These are phyloP conservation scores for Deroptyus accipitrinus DNA, from an alignment of 2,113 vertebrate genomes.

Conservation along the genomic window DNA sequence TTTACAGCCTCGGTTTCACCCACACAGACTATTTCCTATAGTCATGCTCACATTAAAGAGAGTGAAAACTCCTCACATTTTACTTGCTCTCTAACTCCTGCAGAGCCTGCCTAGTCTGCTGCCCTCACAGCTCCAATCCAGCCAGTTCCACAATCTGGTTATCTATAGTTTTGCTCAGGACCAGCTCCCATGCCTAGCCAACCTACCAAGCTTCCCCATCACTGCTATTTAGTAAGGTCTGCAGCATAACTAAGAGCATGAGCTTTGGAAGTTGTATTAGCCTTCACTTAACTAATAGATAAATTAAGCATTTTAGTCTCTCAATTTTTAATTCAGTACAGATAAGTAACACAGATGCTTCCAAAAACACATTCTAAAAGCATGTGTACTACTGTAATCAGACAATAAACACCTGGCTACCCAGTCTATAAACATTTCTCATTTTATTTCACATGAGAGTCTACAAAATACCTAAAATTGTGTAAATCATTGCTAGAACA, in stretches of 20 bases:
- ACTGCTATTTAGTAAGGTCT: neutral
- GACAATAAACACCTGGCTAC: neutral
- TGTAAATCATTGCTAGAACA: neutral
- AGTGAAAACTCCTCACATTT: neutral
- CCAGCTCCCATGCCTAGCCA: neutral
- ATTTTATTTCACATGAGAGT: neutral
- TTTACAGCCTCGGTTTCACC: neutral
- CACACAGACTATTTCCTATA: neutral
- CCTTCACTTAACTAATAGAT: neutral
- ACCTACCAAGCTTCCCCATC: neutral
- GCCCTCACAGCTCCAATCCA: neutral
- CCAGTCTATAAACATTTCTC: neutral
- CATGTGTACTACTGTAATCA: neutral
- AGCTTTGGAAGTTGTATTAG: neutral
- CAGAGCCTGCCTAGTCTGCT: no score
- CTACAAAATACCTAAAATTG: neutral
- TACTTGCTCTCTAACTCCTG: neutral
- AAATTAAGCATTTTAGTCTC: neutral
- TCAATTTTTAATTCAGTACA: neutral
- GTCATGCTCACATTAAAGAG: neutral
- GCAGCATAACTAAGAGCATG: neutral
- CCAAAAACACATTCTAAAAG: neutral
- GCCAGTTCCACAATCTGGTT: neutral
- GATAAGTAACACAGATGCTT: neutral
- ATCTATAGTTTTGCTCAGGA: neutral